Evolutionary conservation across 2,113 vertebrate genomes (phyloP).

Genomic region (Ctenomys sociabilis): DNA sequence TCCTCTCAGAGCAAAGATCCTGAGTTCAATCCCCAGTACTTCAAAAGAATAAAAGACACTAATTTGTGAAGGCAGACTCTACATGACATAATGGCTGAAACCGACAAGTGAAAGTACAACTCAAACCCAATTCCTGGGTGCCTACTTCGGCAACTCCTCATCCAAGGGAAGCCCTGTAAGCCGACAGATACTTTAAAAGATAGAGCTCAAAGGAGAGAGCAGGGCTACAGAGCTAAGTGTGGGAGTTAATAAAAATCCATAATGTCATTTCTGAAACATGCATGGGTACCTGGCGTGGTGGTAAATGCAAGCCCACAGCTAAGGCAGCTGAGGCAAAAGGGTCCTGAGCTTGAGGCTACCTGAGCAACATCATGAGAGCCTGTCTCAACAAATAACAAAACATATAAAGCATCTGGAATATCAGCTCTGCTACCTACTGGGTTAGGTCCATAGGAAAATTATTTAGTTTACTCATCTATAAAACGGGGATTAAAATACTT

Average conservation of each 20-base stretch:
- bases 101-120: neutral
- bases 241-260: neutral
- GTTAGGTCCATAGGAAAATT: neutral
- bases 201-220: neutral
- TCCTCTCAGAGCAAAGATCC: neutral
- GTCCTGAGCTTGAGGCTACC: neutral
- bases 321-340: no score
- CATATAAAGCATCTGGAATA: neutral
- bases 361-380: neutral
- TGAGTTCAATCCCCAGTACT: neutral
- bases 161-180: neutral
- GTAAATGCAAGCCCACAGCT: neutral
- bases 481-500: neutral
- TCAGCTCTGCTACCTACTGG: neutral
- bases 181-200: neutral
- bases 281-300: neutral
- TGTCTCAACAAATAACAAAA: neutral
- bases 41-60: neutral
- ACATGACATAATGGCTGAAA: neutral
- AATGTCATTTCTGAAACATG: neutral
- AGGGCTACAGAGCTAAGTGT: neutral
- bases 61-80: neutral
- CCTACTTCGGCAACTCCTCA: neutral
- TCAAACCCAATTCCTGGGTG: neutral
- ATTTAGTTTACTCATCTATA: constrained; percentile 4